Conservation (phyloP, 2,797 vertebrate species). For the Trachurus trachurus region DNA sequence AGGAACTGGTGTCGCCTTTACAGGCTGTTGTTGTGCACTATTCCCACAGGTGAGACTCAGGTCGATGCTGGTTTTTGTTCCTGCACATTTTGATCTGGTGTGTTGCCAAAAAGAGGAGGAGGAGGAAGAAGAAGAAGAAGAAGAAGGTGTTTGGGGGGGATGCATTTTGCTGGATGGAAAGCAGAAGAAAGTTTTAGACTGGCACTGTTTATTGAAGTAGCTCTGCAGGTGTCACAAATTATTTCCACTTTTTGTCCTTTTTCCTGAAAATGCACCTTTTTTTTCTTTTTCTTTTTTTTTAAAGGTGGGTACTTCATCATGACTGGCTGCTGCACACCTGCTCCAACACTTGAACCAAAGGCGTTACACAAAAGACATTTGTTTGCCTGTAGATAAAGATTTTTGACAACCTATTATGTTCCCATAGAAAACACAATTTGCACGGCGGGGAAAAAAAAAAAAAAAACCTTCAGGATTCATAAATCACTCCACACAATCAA, state of each 20-base stretch:
- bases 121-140: no score
- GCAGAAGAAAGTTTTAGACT: slow-evolving; percentile 18
- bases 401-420: slow-evolving; percentile 22
- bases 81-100: slow-evolving; percentile 34
- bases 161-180: slow-evolving; percentile 24
- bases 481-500: slow-evolving; percentile 13
- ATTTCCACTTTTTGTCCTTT: neutral
- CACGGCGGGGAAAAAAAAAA: neutral
- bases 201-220: neutral
- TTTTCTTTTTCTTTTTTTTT: no score
- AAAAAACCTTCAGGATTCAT: slow-evolving; percentile 8
- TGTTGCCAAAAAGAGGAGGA: neutral
- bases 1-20: slow-evolving; percentile 5
- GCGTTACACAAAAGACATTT: slow-evolving; percentile 2
- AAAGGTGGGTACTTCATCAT: slow-evolving; percentile 1
- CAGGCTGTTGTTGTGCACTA: neutral
- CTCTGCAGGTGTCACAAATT: neutral
- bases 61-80: slow-evolving; percentile 31
- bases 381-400: slow-evolving; percentile 34
- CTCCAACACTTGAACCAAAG: neutral
- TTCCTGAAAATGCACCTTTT: neutral
- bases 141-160: neutral
- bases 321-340: neutral
- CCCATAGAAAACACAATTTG: slow-evolving; percentile 9
- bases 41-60: neutral